Conservation (phyloP, 2,797 vertebrate species). For the Trachurus trachurus region DNA sequence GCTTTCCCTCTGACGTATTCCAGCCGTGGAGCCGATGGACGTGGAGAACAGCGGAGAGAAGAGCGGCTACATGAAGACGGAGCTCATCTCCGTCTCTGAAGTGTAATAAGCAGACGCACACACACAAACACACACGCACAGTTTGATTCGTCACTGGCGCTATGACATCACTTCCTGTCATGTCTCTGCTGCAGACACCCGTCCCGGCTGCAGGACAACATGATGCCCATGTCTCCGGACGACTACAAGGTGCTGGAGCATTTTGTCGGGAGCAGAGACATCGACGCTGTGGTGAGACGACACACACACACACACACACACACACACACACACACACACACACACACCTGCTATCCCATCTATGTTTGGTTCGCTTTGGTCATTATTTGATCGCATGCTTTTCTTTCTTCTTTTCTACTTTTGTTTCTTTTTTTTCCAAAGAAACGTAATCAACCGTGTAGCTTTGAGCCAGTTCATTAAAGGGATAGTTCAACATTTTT, state of each 20-base stretch:
- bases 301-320: no score
- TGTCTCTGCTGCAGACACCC: slow-evolving; percentile 60
- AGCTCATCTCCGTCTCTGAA: slow-evolving; percentile 97
- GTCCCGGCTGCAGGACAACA: slow-evolving; percentile 78
- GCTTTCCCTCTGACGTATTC: not conserved
- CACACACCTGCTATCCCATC: no score
- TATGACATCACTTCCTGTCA: not conserved
- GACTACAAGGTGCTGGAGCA: slow-evolving; percentile 88
- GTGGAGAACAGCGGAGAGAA: slow-evolving; percentile 85
- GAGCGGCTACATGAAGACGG: slow-evolving; percentile 95
- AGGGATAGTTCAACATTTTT: no score
- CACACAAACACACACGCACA: not conserved
- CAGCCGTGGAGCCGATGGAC: slow-evolving; percentile 94
- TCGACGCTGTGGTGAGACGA: slow-evolving; percentile 88
- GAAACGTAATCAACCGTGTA: no score
- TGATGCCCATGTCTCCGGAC: slow-evolving; percentile 92
- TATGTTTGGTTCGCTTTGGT: no score
- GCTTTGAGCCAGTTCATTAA: no score
- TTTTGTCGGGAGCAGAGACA: slow-evolving; percentile 84
- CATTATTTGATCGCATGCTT: no score
- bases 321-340: no score
- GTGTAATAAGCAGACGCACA: slow-evolving; percentile 87
- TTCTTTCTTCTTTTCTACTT: no score
- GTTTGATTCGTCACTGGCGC: rapidly evolving
- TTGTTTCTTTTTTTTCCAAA: no score